Evolutionary conservation across 2,113 vertebrate genomes (phyloP).

Genomic region (Hippocampus comes): DNA sequence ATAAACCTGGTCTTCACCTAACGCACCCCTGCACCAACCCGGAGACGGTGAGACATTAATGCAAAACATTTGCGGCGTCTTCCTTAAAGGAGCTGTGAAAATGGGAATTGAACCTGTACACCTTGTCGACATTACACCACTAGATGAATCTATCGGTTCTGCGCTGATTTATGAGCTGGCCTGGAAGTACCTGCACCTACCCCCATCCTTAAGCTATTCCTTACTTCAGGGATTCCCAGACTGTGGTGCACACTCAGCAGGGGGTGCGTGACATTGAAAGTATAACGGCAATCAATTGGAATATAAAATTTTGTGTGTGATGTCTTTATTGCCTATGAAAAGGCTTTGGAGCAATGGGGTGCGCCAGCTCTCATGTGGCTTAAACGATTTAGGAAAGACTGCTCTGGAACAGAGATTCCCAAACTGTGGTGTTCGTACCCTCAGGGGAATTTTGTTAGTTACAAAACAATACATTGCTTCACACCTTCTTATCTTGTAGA

Average conservation of each 20-base stretch:
- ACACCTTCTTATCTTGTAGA: not conserved
- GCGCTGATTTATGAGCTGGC: constrained; percentile 60
- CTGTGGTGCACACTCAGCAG: not conserved
- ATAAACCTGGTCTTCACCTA: constrained; percentile 29
- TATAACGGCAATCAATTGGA: not conserved
- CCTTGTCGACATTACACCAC: constrained; percentile 64
- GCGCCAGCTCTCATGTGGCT: too few relatives aligned
- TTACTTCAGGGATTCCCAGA: constrained; percentile 21
- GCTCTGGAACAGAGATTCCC: too few relatives aligned
- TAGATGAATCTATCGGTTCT: constrained; percentile 66
- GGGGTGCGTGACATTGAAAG: not conserved
- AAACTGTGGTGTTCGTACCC: too few relatives aligned
- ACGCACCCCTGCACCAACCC: constrained; percentile 30
- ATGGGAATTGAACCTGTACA: constrained; percentile 39
- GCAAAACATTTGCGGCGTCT: constrained; percentile 63
- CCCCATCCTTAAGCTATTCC: constrained; percentile 18
- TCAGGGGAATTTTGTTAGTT: not conserved
- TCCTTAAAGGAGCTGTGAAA: constrained; percentile 56
- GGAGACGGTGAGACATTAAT: constrained; percentile 54
- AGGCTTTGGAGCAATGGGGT: not conserved
- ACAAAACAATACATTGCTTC: too few relatives aligned
- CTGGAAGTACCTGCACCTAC: constrained; percentile 47
- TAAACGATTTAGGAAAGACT: not conserved
- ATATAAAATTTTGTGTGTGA: not conserved
- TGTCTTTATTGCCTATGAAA: not conserved